These are phyloP conservation scores for Phrynocephalus forsythii DNA, from an alignment of 2,797 vertebrate genomes.

Conservation along the genomic window DNA sequence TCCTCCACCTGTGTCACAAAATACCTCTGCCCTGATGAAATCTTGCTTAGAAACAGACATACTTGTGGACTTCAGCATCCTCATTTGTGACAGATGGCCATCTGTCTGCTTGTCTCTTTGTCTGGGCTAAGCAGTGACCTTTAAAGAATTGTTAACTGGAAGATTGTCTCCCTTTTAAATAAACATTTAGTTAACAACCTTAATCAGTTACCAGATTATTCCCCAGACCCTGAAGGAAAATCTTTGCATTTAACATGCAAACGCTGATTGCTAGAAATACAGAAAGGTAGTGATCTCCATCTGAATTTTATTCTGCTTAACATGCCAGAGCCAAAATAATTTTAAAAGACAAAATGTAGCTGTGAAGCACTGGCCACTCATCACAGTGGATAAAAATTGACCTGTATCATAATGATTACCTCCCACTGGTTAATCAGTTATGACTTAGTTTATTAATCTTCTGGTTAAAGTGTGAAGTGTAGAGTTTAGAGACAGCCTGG, in stretches of 20 bases:
- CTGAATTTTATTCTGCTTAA: background rate
- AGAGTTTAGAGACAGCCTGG: too few species aligned
- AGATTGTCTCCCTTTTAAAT: background rate
- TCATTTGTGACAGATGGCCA: background rate
- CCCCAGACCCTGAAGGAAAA: background rate
- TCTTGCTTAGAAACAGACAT: background rate
- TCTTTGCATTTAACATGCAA: background rate
- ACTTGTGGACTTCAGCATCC: background rate
- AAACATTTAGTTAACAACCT: background rate
- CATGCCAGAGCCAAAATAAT: background rate
- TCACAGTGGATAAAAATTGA: background rate
- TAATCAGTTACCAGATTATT: background rate
- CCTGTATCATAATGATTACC: background rate
- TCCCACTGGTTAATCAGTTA: background rate
- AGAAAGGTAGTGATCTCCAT: too few species aligned
- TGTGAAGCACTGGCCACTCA: background rate
- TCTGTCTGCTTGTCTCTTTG: background rate
- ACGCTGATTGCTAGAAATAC: background rate
- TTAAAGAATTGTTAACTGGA: background rate
- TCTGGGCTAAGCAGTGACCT: background rate
- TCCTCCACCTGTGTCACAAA: background rate
- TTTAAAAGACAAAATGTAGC: background rate
- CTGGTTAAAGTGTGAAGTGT: background rate
- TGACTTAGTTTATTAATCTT: background rate
- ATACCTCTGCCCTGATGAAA: background rate